Evolutionary conservation across 2,113 vertebrate genomes (phyloP), one percentile per base, ranked within the genome.

Genomic region (Campylomormyrus tamandua): DNA sequence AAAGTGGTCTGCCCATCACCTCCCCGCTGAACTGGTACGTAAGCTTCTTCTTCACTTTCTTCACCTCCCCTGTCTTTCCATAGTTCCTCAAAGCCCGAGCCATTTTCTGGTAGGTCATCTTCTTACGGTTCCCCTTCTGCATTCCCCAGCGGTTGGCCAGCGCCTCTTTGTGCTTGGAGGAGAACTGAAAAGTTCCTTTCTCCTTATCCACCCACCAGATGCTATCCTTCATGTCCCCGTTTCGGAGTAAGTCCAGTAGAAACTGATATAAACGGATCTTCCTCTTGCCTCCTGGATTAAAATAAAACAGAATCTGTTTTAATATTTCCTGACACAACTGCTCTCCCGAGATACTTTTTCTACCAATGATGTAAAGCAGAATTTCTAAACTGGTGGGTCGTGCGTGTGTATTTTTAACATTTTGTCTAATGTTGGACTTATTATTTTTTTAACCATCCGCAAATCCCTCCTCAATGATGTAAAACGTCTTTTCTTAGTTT

Each of bases 21-120:
- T 99, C 98, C 42, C 97, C 98, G 24, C 98, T 99, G 96, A 99
- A 99, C 96, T 99, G 98, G 93, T 99, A 99, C 0, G 98, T 99
- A 92, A 99, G 94, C 96, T 99, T 99, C 95, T 99, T 99, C 96
- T 99, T 99, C 53, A 99, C 97, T 94, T 99, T 99, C 92, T 97
- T 98, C 90, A 99, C 98, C 94, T 99, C 98, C 35, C 98, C 98
- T 0, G 98, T 99, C 96, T 99, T 99, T 95, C 98, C 98, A 0
- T 99, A 99, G 96, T 99, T 99, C 95, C 98, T 97, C 93, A 99
- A 94, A 3, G 98, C 98, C 3, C 98, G 96, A 7, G 98, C 98
- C 98, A 99, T 99, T 94, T 99, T 99, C 96, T 99, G 98, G 92
- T 99, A 99, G 92, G 98, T 99, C 98, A 99, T 99, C 95, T 98